Evolutionary conservation across 2,888 invertebrate species (phyloP), one percentile per base, ranked within the genome.

Genomic region (Meloe dianella): DNA sequence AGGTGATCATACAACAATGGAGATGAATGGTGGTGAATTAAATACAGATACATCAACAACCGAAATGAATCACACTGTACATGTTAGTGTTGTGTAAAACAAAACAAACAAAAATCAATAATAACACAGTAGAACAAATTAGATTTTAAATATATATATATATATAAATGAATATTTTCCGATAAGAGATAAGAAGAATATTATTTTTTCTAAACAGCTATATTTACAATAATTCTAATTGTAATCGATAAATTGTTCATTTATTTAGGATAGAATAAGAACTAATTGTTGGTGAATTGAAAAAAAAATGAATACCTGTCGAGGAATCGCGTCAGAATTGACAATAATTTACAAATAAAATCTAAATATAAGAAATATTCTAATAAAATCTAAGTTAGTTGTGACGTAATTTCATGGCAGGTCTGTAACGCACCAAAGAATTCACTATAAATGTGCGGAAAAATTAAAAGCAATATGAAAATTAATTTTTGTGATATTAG

Each of bases 71-170:
- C 80, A 81, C 66, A 77, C 80, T 20, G 78, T 82, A 35, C 82
- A 83, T 62, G 81, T 83, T 56, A 83, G 82, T 73, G 81, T 81
- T 5, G 83, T 83, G 32, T 83, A 79, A 75, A 22, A 51, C 7
- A 32, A 22, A 20, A 20, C 6, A 47, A 20, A 17, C 14, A 14
- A 38, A 6, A 17, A 20, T 14, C 2, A 57, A 30, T 27, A 51
- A 17, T 10, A 58, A 41, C 24, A 38, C 35, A 38, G 2, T 27
- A 65, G 64, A 61, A 30, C 29, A 56, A 57, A 35, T 60, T 60
- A 57, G 58, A 24, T 51, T 61, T 59, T 35, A 68, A 60, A 62
- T 63, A 71, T 72, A 64, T 38, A 38, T 32, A 32, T 32, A 32
- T 9, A 32, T 32, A 32, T 6, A 41, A 41, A 51, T 22, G 3